Evolutionary conservation across 2,113 vertebrate genomes (phyloP), one percentile per base, ranked within the genome.

Genomic region (Empidonax traillii): DNA sequence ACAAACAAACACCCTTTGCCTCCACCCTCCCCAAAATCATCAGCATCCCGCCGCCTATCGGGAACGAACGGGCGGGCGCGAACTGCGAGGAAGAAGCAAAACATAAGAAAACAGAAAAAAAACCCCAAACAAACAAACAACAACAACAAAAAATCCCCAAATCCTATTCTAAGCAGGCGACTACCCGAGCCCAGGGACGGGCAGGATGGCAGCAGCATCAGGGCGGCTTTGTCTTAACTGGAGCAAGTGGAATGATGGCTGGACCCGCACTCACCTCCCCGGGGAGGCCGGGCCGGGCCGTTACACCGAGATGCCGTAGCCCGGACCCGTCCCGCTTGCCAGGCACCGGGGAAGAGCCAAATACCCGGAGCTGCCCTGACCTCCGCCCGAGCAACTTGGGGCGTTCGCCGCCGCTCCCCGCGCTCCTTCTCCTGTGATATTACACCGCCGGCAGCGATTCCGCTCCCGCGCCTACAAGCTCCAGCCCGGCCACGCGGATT

Each of bases 1-100:
- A 97, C 97, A 96, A 97, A 97, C 97, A 98, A 95, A 97, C 97
- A 96, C 96, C 93, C 96, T 82, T 69, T 68, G 89, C 93, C 90
- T 76, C 91, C 95, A 71, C 90, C 92, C 92, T 76, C 67, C 56
- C 89, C 63, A 37, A 87, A 91, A 85, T 31, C 35, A 72, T 24
- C 56, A 43, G 4, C 44, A 6, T 67, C 86, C 56, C 82, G 15
- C 53, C 55, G 72, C 72, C 74, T 30, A 62, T 30, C 66, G 53
- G 14, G 46, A 39, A n/a, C 0, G 22, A 67, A 39, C 84, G 9
- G 43, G 28, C 56, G 68, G 74, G 63, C 63, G 46, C 46, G 18
- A 73, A 25, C 21, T 41, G 23, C 51, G 41, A 43, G 6, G 24
- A 12, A 58, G 59, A 71, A 24, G 47, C 20, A 4, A 58, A 66